Conservation (phyloP, 2,113 vertebrate genomes). For the Gopherus evgoodei region DNA sequence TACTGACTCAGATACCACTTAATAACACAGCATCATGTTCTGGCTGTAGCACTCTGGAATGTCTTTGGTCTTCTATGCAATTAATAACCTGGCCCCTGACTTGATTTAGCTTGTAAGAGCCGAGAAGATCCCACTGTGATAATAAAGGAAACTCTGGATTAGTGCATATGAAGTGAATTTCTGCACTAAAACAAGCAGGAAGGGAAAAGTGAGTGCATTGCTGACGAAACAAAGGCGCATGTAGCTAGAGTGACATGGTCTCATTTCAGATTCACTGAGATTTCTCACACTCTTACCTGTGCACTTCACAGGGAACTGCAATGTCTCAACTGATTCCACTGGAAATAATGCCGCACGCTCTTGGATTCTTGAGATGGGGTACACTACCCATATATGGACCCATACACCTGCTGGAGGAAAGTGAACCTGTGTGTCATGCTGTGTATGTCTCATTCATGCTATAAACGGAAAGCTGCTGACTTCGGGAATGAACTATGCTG, state of each 20-base stretch:
- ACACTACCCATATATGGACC: neutral
- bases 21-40: neutral
- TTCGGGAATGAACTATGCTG: neutral
- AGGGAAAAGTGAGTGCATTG: neutral
- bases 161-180: neutral
- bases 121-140: neutral
- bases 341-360: neutral
- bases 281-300: neutral
- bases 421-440: constrained; percentile 14
- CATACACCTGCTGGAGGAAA: constrained; percentile 7
- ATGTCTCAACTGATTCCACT: neutral
- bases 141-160: neutral
- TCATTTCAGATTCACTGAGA: neutral
- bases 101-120: neutral
- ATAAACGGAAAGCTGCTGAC: neutral
- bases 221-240: neutral
- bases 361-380: neutral
- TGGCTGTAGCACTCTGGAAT: neutral
- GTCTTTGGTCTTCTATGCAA: neutral
- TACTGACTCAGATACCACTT: neutral
- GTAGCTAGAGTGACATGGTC: neutral
- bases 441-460: neutral
- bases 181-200: neutral
- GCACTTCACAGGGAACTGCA: constrained; percentile 21
- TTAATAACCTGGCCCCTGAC: neutral